A percentile compares a stretch with the other conserved stretches of the same genome.
Evolutionary conservation across 2,113 vertebrate genomes (phyloP).

Genomic region (Otocyon megalotis): DNA sequence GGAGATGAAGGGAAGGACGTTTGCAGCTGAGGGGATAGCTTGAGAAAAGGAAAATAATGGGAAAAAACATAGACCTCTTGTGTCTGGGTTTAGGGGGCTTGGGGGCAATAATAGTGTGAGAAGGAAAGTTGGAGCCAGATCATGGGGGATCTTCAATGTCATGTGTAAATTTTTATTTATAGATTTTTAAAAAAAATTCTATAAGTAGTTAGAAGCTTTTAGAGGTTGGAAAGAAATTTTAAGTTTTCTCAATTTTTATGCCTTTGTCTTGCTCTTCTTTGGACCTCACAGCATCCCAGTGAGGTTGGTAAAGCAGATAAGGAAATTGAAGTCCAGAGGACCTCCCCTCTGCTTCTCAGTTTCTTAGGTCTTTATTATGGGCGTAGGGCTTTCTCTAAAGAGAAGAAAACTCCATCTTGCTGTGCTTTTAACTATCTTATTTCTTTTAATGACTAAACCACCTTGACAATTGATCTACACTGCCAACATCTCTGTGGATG

Average conservation of each 20-base stretch:
- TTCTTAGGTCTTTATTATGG: background rate
- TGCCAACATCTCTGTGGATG: background rate
- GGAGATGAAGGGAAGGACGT: background rate
- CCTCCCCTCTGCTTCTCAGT: background rate
- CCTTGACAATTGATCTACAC: background rate
- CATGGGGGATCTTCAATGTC: background rate
- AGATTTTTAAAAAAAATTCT: background rate
- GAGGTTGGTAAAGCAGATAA: background rate
- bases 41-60: background rate
- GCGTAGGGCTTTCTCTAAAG: background rate
- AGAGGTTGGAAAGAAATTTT: background rate
- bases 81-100: background rate
- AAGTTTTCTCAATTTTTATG: background rate
- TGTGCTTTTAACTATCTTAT: background rate
- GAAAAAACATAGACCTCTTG: background rate
- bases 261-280: background rate
- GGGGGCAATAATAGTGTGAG: background rate
- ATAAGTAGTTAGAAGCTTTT: background rate
- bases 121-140: background rate
- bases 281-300: background rate
- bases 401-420: constrained; percentile 1
- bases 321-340: background rate
- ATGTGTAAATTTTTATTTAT: background rate
- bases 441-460: background rate
- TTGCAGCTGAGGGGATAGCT: background rate